Evolutionary conservation across 2,113 vertebrate genomes (phyloP).

Genomic region (Salvelinus fontinalis): DNA sequence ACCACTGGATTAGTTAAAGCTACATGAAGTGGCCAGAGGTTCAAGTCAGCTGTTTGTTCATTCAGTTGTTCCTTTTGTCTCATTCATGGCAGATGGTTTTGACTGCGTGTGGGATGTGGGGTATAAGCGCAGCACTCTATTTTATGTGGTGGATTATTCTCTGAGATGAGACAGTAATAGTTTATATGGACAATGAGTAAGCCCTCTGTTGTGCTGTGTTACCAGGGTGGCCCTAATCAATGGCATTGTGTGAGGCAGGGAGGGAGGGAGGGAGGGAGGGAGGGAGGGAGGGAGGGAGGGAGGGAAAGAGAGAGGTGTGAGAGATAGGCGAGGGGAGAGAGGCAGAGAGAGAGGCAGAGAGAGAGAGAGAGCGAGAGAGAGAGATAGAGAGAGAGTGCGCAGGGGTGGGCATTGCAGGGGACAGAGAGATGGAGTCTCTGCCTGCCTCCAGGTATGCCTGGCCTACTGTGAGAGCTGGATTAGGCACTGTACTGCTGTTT

Average conservation of each 20-base stretch:
- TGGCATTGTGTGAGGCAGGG: constrained; percentile 8
- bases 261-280: neutral
- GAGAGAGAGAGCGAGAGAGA: constrained; percentile 11
- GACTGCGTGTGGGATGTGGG: constrained; percentile 55
- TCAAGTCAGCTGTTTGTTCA: constrained; percentile 37
- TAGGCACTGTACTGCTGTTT: constrained; percentile 57
- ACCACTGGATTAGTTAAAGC: constrained; percentile 32
- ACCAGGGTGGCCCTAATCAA: constrained; percentile 10
- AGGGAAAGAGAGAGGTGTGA: neutral
- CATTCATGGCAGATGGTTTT: constrained; percentile 67
- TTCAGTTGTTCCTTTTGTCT: constrained; percentile 36
- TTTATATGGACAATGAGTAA: constrained; percentile 59
- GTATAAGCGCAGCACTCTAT: constrained; percentile 49
- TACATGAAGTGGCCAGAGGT: constrained; percentile 29
- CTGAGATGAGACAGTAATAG: constrained; percentile 49
- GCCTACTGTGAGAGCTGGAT: constrained; percentile 67
- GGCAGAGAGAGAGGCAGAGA: neutral
- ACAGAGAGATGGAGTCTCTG: constrained; percentile 31
- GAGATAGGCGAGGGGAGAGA: neutral
- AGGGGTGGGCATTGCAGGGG: constrained; percentile 3
- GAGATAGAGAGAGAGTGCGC: constrained; percentile 11
- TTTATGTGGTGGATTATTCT: constrained; percentile 68
- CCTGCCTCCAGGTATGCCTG: too few relatives aligned
- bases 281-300: neutral
- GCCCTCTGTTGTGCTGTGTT: constrained; percentile 40